Base-by-base conservation (phyloP, 2,888 invertebrate species). In the Electrophaes corylata region DNA sequence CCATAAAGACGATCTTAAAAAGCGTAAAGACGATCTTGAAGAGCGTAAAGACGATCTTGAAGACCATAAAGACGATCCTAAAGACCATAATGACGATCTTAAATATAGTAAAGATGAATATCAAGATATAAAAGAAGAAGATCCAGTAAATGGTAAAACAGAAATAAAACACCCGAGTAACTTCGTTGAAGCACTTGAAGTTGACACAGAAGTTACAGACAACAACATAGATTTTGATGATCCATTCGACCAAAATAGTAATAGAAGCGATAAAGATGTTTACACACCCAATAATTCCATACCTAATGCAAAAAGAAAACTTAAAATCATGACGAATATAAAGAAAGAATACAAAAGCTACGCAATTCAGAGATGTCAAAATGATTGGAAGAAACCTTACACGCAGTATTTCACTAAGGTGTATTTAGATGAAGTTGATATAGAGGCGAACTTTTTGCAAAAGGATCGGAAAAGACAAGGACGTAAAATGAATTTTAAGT, bases 391-490 rank as follows among this genome's bases (percentile, higher is more conserved):
- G 1, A 60, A 60, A 26, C 60, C 60, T 0, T 43, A 47, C 19
- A 31, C 47, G 6, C 55, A 60, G 33, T 60, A 60, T 19, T 60
- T 51, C 11, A 51, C 12, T 6, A 14, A 60, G 29, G 47, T 60
- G 1, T 5, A 41, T 11, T 31, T 70, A 1, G 57, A 49, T 37
- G 70, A 68, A 19, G 23, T 20, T 0, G 65, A 69, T 5, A 59
- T 66, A 44, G 68, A 69, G 14, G 41, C 50, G 4, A 48, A 47
- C 14, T 69, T 70, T 48, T 26, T 66, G 12, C 64, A 56, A 11
- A 68, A 62, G 29, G 70, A 69, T 10, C 62, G 68, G 10, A 64
- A 62, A 14, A 57, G 56, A 3, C 50, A 47, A 4, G 54, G 51
- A 0, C 4, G 48, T 35, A 56, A 62, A 26, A 52, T 51, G 40